A percentile compares a stretch with the other conserved stretches of the same genome.
Conservation (phyloP, 2,113 vertebrate species). For the Poecile atricapillus region DNA sequence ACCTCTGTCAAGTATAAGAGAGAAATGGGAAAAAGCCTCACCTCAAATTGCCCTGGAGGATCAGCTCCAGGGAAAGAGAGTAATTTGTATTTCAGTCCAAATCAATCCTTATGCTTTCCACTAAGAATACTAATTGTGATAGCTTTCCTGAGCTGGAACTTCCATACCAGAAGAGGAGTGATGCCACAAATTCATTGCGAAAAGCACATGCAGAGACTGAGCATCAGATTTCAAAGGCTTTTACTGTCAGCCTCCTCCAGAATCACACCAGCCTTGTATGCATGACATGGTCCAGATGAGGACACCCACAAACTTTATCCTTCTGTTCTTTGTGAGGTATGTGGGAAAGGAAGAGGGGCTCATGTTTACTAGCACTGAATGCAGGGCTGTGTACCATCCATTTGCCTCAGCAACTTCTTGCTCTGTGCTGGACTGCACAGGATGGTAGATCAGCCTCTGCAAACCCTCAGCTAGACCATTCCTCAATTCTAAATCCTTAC, state of each 20-base stretch:
- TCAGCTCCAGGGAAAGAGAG: neutral
- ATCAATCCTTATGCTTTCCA: constrained; percentile 6
- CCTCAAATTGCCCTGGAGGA: neutral
- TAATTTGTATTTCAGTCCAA: neutral
- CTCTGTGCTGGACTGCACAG: neutral
- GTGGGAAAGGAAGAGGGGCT: neutral
- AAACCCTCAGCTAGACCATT: neutral
- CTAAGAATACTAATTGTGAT: neutral
- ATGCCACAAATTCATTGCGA: neutral
- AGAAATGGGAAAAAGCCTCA: neutral
- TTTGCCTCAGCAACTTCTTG: neutral
- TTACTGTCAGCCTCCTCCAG: neutral
- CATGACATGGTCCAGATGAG: neutral
- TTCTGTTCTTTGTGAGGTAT: neutral
- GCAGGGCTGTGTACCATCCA: neutral
- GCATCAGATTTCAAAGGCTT: neutral
- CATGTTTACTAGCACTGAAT: neutral
- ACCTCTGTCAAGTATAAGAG: neutral
- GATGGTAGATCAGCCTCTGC: neutral
- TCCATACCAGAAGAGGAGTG: neutral
- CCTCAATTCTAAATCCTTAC: neutral
- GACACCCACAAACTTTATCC: neutral
- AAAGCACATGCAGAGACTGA: neutral
- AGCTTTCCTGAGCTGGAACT: neutral
- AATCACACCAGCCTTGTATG: accelerated